A percentile compares a stretch with the other conserved stretches of the same genome.
These are phyloP conservation scores for Tachina grossa DNA, from an alignment of 2,888 invertebrate species.

Conservation along the genomic window DNA sequence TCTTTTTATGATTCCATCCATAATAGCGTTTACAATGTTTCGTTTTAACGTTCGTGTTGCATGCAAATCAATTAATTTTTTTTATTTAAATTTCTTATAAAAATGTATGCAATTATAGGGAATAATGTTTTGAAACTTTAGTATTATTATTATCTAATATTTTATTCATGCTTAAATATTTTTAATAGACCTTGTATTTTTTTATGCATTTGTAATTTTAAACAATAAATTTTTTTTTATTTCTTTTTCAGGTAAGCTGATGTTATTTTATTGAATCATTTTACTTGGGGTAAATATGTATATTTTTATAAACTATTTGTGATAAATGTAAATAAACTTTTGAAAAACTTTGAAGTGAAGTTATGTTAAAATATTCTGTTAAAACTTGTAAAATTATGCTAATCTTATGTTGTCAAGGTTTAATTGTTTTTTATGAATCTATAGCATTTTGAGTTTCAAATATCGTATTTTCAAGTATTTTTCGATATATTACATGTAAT, in stretches of 20 bases:
- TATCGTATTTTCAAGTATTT: too few relatives aligned
- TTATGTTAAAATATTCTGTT: too few relatives aligned
- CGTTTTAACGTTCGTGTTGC: background rate
- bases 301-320: background rate
- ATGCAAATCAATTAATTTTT: background rate
- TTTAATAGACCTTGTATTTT: background rate
- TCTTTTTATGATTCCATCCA: background rate
- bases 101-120: background rate
- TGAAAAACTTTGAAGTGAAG: too few relatives aligned
- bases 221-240: background rate
- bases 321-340: background rate
- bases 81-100: background rate
- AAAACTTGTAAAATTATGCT: too few relatives aligned
- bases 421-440: too few relatives aligned
- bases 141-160: background rate
- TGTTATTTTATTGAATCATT: background rate
- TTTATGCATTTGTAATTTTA: background rate
- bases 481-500: too few relatives aligned
- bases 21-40: background rate
- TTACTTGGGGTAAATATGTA: background rate
- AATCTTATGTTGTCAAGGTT: too few relatives aligned
- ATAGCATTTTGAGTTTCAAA: too few relatives aligned
- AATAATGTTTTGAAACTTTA: background rate
- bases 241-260: constrained; percentile 22
- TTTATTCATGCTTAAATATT: background rate